phyloP scores from a whole-genome alignment of 1,140 invertebrate genomes.

The Phenacoccus solenopsis region DNA sequence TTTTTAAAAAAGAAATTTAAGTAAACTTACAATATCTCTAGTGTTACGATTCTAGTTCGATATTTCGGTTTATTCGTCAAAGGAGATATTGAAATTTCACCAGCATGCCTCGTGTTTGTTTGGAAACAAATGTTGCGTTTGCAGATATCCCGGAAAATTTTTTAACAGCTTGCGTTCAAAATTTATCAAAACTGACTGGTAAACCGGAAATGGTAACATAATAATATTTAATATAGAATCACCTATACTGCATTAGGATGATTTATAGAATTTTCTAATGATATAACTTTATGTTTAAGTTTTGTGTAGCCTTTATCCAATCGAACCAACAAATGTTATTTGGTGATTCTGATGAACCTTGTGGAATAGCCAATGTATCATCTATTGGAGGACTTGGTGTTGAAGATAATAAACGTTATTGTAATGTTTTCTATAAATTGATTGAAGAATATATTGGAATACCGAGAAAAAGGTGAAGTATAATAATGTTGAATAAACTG shows the following conservation, averaged over 20 bases:
- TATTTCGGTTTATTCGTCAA: too few species aligned
- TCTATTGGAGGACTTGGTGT: neutral
- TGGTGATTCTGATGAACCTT: neutral
- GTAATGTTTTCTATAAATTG: neutral
- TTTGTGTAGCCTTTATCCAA: neutral
- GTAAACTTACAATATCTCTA: too few species aligned
- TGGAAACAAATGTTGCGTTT: neutral
- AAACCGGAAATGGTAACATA: constrained; percentile 9
- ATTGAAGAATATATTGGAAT: constrained; percentile 8
- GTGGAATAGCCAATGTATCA: constrained; percentile 1
- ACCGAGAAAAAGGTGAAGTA: neutral
- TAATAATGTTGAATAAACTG: neutral
- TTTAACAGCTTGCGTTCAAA: neutral
- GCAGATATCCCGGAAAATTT: neutral
- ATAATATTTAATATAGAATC: neutral
- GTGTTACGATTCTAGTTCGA: too few species aligned
- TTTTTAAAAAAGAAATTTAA: too few species aligned
- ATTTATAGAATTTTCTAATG: neutral
- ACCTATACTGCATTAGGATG: neutral
- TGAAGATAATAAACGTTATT: constrained; percentile 5
- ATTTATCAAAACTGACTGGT: neutral
- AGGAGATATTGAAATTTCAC: too few species aligned
- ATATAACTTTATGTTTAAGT: neutral
- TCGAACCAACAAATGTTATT: neutral
- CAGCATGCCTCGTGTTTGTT: neutral